Conservation (phyloP, 2,113 vertebrate species). For the Pachyramphus minor region DNA sequence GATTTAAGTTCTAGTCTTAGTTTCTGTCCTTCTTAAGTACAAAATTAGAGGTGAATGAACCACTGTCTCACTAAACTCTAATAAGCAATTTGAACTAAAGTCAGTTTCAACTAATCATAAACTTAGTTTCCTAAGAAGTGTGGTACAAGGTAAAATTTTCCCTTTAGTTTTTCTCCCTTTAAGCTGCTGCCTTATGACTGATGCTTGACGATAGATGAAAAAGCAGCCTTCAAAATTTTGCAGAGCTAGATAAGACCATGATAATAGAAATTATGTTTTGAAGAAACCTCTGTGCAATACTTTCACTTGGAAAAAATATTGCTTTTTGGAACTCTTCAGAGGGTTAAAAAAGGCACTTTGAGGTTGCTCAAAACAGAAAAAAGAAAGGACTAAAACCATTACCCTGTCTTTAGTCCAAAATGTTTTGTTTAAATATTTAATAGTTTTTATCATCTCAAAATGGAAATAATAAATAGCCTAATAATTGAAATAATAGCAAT, state of each 20-base stretch:
- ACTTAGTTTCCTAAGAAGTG: not conserved
- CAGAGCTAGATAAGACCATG: not conserved
- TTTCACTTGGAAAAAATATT: not conserved
- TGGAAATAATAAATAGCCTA: not conserved
- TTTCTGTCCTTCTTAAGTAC: not conserved
- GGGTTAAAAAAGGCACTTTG: not conserved
- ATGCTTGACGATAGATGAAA: not conserved
- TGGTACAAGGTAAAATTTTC: not conserved
- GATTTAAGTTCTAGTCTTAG: not conserved
- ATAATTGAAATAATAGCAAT: not conserved
- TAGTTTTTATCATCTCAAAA: not conserved
- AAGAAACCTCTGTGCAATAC: not conserved
- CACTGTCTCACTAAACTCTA: not conserved
- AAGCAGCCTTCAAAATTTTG: not conserved
- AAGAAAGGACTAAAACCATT: not conserved
- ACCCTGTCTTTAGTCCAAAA: not conserved
- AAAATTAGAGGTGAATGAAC: not conserved
- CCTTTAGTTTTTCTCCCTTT: not conserved
- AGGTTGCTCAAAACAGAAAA: not conserved
- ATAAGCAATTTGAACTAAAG: not conserved
- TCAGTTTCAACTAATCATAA: not conserved
- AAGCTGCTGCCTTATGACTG: not conserved
- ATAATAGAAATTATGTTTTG: not conserved
- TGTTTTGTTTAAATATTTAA: not conserved
- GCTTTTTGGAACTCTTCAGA: not conserved